phyloP scores from a whole-genome alignment of 1,140 invertebrate species.

The Thrips palmi region DNA sequence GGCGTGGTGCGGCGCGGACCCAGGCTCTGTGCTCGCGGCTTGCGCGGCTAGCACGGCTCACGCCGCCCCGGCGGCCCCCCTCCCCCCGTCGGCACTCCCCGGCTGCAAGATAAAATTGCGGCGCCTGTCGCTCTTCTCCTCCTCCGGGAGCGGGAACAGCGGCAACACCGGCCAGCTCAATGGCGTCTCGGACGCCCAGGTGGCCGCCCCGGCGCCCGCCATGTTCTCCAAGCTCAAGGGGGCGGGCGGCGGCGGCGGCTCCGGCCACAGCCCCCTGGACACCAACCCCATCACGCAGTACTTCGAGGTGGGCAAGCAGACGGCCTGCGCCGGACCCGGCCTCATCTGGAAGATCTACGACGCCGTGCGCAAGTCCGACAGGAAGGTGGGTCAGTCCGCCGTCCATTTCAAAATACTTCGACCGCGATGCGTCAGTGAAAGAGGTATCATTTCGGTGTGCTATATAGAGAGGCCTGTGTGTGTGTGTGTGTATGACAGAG shows the following conservation, averaged over 20 bases:
- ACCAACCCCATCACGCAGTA: slow-evolving; percentile 74
- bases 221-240: slow-evolving; percentile 62
- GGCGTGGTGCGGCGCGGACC: no score
- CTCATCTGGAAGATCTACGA: slow-evolving; percentile 86
- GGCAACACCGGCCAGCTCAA: not conserved
- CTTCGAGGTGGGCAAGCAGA: slow-evolving; percentile 76
- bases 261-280: slow-evolving; percentile 39
- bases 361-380: slow-evolving; percentile 69
- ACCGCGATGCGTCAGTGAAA: no score
- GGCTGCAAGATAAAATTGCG: not conserved
- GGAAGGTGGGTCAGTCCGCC: slow-evolving; percentile 51
- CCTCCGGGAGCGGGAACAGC: no score
- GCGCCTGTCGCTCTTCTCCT: not conserved
- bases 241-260: slow-evolving; percentile 25
- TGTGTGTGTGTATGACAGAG: not conserved
- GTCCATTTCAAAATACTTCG: no score
- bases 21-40: no score
- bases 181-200: not conserved
- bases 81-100: not conserved
- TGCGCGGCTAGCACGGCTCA: slow-evolving; percentile 11
- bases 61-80: slow-evolving; percentile 8
- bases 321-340: slow-evolving; percentile 76
- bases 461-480: no score
- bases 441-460: no score
- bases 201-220: slow-evolving; percentile 25